These are phyloP conservation scores for Dendronephthya gigantea DNA, from an alignment of 64 coral and sea anemone species.

Conservation along the genomic window DNA sequence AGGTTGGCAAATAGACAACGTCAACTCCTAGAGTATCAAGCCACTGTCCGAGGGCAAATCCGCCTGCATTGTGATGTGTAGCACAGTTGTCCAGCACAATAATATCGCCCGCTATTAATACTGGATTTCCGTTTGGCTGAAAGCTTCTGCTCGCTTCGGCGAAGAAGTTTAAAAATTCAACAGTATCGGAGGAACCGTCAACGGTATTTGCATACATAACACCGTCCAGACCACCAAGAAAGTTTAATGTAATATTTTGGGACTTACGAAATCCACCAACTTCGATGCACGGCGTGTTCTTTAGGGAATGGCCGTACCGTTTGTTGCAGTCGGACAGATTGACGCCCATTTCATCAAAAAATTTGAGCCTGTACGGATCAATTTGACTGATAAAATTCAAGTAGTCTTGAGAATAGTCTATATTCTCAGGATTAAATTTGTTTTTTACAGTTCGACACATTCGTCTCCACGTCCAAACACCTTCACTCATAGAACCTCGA, in stretches of 20 bases:
- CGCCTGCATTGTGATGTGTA: constrained; percentile 22
- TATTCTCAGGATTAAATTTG: no score
- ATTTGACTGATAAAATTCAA: no score
- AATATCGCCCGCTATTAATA: constrained; percentile 22
- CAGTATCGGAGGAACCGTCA: constrained; percentile 19
- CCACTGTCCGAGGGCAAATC: constrained; percentile 20
- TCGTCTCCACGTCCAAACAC: no score
- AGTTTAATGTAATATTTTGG: constrained; percentile 31
- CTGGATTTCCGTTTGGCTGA: constrained; percentile 25
- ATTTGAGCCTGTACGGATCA: no score
- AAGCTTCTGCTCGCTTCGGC: constrained; percentile 25
- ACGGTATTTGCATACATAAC: constrained; percentile 45
- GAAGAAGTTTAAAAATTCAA: constrained; percentile 23
- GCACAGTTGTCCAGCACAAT: constrained; percentile 35
- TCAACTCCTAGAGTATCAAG: constrained; percentile 10
- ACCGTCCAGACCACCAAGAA: constrained; percentile 41
- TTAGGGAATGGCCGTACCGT: no score
- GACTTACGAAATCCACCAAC: not conserved
- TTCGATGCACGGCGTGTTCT: no score
- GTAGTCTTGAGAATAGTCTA: no score
- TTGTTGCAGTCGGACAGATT: no score
- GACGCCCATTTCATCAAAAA: no score
- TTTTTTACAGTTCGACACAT: no score
- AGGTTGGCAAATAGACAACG: constrained; percentile 23
- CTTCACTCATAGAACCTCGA: no score